A percentile compares a stretch with the other conserved stretches of the same genome.
Evolutionary conservation across 2,113 vertebrate genomes (phyloP).

Genomic region (Coptodon rendalli): DNA sequence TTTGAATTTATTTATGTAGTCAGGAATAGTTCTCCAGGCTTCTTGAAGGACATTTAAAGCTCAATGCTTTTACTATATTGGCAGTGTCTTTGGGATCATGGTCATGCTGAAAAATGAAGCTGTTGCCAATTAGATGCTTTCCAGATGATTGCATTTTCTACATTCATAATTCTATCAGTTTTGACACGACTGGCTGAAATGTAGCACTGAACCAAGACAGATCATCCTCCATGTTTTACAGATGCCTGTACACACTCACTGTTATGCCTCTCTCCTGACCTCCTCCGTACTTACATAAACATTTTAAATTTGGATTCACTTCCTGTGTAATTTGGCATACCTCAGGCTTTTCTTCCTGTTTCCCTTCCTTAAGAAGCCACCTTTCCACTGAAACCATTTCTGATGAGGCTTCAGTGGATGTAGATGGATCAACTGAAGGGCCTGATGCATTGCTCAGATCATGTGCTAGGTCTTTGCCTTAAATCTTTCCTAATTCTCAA

Average conservation of each 20-base stretch:
- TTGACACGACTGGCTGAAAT: not conserved
- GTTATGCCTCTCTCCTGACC: not conserved
- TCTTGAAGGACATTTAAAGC: not conserved
- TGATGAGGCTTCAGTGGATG: not conserved
- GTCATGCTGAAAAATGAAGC: not conserved
- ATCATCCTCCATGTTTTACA: not conserved
- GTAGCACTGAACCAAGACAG: not conserved
- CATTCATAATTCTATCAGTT: not conserved
- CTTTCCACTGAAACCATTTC: not conserved
- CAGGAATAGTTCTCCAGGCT: not conserved
- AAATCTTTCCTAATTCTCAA: not conserved
- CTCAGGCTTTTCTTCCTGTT: not conserved
- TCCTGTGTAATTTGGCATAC: not conserved
- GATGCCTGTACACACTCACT: not conserved
- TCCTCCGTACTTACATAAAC: not conserved
- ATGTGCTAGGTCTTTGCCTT: not conserved
- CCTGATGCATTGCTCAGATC: not conserved
- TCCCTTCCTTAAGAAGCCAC: not conserved
- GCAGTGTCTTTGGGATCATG: not conserved
- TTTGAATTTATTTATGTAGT: not conserved
- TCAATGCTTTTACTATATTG: not conserved
- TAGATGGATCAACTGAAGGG: not conserved
- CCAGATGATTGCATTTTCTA: not conserved
- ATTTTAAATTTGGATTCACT: not conserved
- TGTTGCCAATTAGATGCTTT: not conserved